Conservation (phyloP, 2,797 vertebrate species). For the Rhincodon typus region DNA sequence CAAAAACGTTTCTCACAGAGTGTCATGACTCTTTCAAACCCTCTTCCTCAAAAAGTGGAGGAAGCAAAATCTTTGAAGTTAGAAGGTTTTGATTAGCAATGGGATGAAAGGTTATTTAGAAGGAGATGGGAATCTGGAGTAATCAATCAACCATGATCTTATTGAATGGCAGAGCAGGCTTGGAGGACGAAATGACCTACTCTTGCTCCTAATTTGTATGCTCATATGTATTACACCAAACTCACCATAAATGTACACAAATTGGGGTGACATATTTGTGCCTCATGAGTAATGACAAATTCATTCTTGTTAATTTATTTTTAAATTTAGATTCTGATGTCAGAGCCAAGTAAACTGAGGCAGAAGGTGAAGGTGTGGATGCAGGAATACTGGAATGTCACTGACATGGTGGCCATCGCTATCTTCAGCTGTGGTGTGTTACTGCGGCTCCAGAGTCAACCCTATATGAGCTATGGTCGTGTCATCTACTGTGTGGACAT, state of each 20-base stretch:
- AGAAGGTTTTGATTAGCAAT: no score
- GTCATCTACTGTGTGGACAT: slow-evolving; percentile 98
- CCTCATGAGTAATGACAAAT: not conserved
- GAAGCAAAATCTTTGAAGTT: no score
- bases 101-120: no score
- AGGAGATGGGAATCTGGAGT: no score
- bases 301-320: not conserved
- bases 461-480: slow-evolving; percentile 92
- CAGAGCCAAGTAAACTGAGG: slow-evolving; percentile 91
- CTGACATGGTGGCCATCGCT: slow-evolving; percentile 83
- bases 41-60: no score
- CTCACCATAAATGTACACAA: not conserved
- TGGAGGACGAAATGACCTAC: no score
- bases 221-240: not conserved
- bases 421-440: slow-evolving; percentile 82
- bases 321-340: slow-evolving; percentile 84
- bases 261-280: not conserved
- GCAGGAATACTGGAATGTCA: slow-evolving; percentile 99
- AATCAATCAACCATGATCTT: no score
- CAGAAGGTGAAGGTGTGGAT: slow-evolving; percentile 98
- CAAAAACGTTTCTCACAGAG: no score
- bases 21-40: no score
- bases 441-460: slow-evolving; percentile 84
- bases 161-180: no score
- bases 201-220: no score